Base-by-base conservation (phyloP, 2,797 vertebrate genomes). In the Miichthys miiuy region DNA sequence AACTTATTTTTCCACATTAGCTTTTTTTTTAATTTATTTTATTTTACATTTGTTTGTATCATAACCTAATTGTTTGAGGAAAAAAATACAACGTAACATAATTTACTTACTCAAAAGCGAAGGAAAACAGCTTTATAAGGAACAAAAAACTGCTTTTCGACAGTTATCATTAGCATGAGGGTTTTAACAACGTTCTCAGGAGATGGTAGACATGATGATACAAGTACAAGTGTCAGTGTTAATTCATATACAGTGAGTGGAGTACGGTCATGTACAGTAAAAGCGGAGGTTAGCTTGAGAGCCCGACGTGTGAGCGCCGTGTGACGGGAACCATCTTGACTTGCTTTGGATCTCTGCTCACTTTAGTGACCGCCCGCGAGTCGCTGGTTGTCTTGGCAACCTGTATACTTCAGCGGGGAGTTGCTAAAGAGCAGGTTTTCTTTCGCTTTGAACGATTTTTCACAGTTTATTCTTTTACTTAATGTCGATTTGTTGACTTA, bases 351-450 rank as follows among this genome's bases (percentile, higher is more conserved):
- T 41, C 46, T 77, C 57, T 68, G 25, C 1, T 18, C 30, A 10
- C 64, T 66, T 13, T 18, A 10, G 16, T 41, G 18, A 20, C 16
- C 3, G 25, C 20, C 21, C 1, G 42, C 14, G 34, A 6, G 34
- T 14, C 7, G 14, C 42, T 23, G 67, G 90, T 93, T 85, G 89
- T 41, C 91, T 23, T 80, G 86, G 87, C 56, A 91, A 93, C 91
- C 27, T 0, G 6, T 68, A 90, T 18, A 92, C 89, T 87, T 30
- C 50, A 76, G 25, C 34, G 17, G 18, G 17, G 10, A 30, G 58
- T 20, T 16, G 5, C 12, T 1, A 34, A 6, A 18, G 5, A 68
- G 6, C 6, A 0, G 42, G 8, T 9, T 0, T 23, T 11, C 3
- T 47, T 63, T 55, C 5, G 13, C 11, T 3, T 57, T 72, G 3